These are phyloP conservation scores for Helicolenus hilgendorfi DNA, from an alignment of 2,797 vertebrate genomes.

Conservation along the genomic window DNA sequence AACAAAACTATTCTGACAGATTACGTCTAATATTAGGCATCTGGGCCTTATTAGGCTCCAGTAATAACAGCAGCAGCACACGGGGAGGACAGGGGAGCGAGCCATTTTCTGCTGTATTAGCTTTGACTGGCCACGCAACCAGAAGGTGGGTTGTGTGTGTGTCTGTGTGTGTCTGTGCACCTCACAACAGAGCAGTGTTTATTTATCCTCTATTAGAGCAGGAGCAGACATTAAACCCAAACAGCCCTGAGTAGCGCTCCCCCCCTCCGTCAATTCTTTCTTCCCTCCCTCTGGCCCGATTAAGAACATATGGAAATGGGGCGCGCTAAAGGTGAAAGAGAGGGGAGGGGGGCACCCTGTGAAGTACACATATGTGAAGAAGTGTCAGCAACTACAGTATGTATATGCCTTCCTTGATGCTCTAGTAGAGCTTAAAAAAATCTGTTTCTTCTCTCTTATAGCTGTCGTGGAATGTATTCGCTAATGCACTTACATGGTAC, in stretches of 20 bases:
- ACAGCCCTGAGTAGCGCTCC: conserved; percentile 68
- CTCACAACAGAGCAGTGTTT: conserved; percentile 84
- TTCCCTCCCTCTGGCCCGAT: conserved; percentile 69
- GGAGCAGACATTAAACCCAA: conserved; percentile 87
- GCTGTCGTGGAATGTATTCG: conserved; percentile 23
- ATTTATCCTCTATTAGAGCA: conserved; percentile 90
- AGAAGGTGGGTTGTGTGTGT: conserved; percentile 59
- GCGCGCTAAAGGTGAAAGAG: conserved; percentile 73
- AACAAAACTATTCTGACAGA: conserved; percentile 91
- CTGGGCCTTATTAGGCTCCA: conserved; percentile 89
- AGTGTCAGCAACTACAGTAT: conserved; percentile 38
- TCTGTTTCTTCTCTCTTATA: conserved; percentile 24
- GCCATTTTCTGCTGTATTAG: conserved; percentile 86
- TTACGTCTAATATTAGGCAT: conserved; percentile 93
- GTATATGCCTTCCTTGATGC: conserved; percentile 12
- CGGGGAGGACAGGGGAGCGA: conserved; percentile 64
- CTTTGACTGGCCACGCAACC: conserved; percentile 76
- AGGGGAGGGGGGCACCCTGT: conserved; percentile 39
- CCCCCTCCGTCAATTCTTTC: conserved; percentile 17
- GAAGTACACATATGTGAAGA: conserved; percentile 37
- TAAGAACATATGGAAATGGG: conserved; percentile 83
- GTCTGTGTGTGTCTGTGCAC: conserved; percentile 47
- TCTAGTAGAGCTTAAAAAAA: conserved; percentile 5
- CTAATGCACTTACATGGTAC: conserved; percentile 4
- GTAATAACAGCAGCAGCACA: conserved; percentile 87